A percentile compares a stretch with the other conserved stretches of the same genome.
Evolutionary conservation across 2,113 vertebrate species (phyloP).

Genomic region (Ellobius talpinus): DNA sequence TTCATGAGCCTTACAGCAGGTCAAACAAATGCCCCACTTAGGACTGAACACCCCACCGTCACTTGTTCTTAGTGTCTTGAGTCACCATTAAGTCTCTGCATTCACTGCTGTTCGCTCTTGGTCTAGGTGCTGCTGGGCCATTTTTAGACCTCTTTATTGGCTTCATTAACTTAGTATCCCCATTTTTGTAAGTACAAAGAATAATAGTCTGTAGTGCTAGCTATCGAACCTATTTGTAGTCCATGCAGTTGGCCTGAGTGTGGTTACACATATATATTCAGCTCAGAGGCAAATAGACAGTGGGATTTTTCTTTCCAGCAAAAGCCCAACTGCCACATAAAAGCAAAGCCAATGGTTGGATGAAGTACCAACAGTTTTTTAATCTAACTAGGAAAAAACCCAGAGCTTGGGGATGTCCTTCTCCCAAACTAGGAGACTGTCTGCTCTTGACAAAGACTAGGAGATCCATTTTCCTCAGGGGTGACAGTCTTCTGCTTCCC

Average conservation of each 20-base stretch:
- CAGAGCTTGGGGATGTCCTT: background rate
- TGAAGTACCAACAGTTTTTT: background rate
- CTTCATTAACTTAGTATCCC: conserved; percentile 23
- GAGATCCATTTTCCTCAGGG: background rate
- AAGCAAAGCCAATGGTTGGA: background rate
- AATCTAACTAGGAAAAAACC: background rate
- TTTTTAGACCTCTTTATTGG: conserved; percentile 11
- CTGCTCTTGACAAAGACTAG: background rate
- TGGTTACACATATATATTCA: background rate
- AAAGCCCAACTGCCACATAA: conserved; percentile 9
- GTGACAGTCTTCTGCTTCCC: background rate
- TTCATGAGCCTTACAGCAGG: background rate
- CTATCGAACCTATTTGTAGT: background rate
- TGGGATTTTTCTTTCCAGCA: conserved; percentile 23
- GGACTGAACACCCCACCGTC: background rate
- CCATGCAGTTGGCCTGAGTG: background rate
- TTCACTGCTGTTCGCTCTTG: background rate
- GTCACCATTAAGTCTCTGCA: background rate
- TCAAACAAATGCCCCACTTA: background rate
- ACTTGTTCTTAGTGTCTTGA: background rate
- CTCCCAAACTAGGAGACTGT: background rate
- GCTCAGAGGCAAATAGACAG: background rate
- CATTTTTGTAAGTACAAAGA: conserved; percentile 29
- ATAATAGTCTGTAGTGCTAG: background rate
- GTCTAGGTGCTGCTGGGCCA: background rate